Evolutionary conservation across 2,797 vertebrate genomes (phyloP), one percentile per base, ranked within the genome.

Genomic region (Darevskia nairensis): DNA sequence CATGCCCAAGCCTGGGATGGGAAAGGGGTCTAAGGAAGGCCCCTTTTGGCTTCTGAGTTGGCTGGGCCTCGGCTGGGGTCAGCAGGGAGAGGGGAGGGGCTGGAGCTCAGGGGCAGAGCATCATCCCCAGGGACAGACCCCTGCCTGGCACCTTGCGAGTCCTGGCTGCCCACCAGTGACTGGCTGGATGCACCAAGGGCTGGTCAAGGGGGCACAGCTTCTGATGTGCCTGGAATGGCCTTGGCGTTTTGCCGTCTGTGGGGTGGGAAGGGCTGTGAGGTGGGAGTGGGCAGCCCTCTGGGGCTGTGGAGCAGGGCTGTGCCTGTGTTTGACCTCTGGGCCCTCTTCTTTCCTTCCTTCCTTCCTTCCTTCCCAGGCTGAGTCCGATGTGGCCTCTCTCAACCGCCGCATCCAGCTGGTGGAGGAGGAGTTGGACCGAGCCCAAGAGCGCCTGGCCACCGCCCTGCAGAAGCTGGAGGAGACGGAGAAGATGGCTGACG

Each of bases 341-440:
- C 32, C 15, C 35, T 71, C 50, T 55, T 55, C 50, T 13, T 50
- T 50, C 44, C 6, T 32, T 50, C 44, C 7, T n/a, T 50, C 46
- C 46, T 55, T 55, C 6, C 83, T 89, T 27, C 76, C 91, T 27
- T 55, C 59, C 50, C 89, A 99, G 98, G 98, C 98, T 0, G 98
- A 99, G 95, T 98, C 98, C 25, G 98, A 99, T 92, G 98, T 99
- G 94, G 98, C 98, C 5, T 99, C 98, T 90, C 97, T 99, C 89
- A 99, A 99, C 96, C 98, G 98, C 84, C 98, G 98, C 80, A 99
- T 99, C 96, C 98, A 99, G 97, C 97, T 99, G 95, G 98, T 99
- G 61, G 98, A 99, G 93, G 98, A 99, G 88, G 98, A 99, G 97
- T 88, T 99, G 97, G 98, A 99, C 95, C 95, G 98, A 39, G 98